Evolutionary conservation across 2,797 vertebrate species (phyloP), one percentile per base, ranked within the genome.

Genomic region (Coilia nasus): DNA sequence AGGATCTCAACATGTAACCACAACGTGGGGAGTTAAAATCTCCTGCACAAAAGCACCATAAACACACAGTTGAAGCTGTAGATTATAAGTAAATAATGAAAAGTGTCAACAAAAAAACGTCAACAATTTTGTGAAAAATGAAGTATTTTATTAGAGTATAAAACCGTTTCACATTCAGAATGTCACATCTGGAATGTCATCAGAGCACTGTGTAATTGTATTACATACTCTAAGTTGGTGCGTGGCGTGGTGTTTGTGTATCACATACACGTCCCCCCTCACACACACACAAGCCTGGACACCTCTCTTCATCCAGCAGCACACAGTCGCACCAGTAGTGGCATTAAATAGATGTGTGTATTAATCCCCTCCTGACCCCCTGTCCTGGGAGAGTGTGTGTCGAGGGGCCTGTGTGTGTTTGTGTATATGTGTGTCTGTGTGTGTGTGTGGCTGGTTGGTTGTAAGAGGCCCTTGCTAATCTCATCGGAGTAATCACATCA

Each of bases 391-490:
- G 12, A 31, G 28, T 71, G 28, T 71, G 23, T 35, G 28, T 12
- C 12, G 64, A 71, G 11, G 25, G 12, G 64, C 10, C 11, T 15
- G 28, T 64, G 62, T 64, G 62, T 64, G 46, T 47, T 3, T 64
- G 83, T 56, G 83, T 78, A 10, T 28, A 41, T 44, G 60, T 60
- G 60, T 31, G 64, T 47, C 4, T 64, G 83, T 56, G 83, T 78
- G 21, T 28, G 62, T 44, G 60, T 60, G 60, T 31, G 64, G 47
- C 60, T 78, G 15, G 67, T 64, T n/a, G 83, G 14, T 47, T 57
- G 83, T 56, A 54, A 81, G 44, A 81, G 80, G 21, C 23, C 71
- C 47, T 4, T 21, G 1, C 62, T 23, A 84, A 75, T 54, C 64
- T 71, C 64, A 71, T 71, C 28, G 25, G 28, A 71, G 64, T 71